Conservation (phyloP, 2,888 invertebrate species). For the Rhingia rostrata region DNA sequence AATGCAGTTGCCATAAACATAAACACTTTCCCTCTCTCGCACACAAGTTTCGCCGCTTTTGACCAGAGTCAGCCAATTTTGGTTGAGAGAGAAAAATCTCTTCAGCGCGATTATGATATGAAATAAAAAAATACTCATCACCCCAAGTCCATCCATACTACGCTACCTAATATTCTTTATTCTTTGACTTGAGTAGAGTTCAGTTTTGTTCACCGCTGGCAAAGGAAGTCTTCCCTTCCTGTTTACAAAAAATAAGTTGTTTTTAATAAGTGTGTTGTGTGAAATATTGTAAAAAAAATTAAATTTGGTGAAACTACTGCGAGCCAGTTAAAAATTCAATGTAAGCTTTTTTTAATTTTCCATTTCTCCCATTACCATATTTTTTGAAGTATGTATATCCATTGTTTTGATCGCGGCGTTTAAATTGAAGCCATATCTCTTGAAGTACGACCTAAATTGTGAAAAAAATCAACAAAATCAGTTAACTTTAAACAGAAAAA, state of each 20-base stretch:
- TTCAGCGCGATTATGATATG: constrained; percentile 6
- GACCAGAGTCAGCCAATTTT: background rate
- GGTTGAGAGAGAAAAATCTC: constrained; percentile 18
- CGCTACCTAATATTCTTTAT: constrained; percentile 57
- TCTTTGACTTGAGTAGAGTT: constrained; percentile 58
- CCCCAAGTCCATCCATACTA: constrained; percentile 31
- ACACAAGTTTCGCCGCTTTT: constrained; percentile 24
- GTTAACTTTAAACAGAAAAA: constrained; percentile 16
- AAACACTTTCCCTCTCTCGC: constrained; percentile 11
- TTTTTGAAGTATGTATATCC: constrained; percentile 6
- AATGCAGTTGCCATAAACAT: constrained; percentile 50
- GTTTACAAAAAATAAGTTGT: constrained; percentile 42
- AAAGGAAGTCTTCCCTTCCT: constrained; percentile 46
- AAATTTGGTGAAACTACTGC: constrained; percentile 27
- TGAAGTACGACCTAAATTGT: constrained; percentile 46
- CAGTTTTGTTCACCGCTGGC: constrained; percentile 68
- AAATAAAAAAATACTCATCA: constrained; percentile 2
- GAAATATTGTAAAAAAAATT: constrained; percentile 14
- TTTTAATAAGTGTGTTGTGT: constrained; percentile 45
- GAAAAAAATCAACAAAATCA: constrained; percentile 8
- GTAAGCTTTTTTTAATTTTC: constrained; percentile 46
- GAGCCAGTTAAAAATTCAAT: constrained; percentile 29
- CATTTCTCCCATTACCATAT: background rate
- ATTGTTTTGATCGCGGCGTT: constrained; percentile 41
- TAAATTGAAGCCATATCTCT: constrained; percentile 30